Conservation (phyloP, 1,140 invertebrate genomes). For the Carposina sasakii region DNA sequence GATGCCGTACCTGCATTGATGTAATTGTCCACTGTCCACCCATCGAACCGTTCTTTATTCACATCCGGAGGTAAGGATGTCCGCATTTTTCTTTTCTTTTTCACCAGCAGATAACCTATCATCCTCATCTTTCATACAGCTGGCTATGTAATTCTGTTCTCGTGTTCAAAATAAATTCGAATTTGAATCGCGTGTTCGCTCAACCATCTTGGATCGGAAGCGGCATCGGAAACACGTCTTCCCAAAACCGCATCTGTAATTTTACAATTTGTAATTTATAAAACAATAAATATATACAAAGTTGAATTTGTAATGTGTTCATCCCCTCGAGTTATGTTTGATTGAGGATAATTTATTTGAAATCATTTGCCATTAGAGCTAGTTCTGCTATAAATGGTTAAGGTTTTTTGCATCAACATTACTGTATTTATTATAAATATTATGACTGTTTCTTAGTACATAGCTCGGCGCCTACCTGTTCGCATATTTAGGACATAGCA, state of each 20-base stretch:
- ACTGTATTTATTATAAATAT: background rate
- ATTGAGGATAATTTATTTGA: constrained; percentile 25
- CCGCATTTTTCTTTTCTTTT: constrained; percentile 28
- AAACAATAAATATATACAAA: constrained; percentile 42
- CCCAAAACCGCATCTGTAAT: constrained; percentile 60
- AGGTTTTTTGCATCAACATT: background rate
- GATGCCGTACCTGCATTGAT: constrained; percentile 42
- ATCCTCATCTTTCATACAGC: no score
- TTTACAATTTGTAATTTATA: constrained; percentile 62
- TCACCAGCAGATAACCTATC: constrained; percentile 26
- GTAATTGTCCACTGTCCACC: constrained; percentile 47
- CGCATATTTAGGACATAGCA: constrained; percentile 64
- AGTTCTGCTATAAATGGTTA: background rate
- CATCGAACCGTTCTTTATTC: constrained; percentile 33
- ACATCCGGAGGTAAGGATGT: constrained; percentile 39
- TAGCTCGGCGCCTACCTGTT: constrained; percentile 40
- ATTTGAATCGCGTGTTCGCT: constrained; percentile 48
- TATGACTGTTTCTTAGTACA: background rate
- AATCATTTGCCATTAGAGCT: background rate
- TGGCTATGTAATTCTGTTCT: no score
- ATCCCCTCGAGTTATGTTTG: constrained; percentile 26
- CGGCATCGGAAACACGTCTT: constrained; percentile 63
- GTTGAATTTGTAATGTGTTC: constrained; percentile 20
- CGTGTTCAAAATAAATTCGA: no score
- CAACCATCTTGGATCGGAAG: constrained; percentile 47